Evolutionary conservation across 1,140 invertebrate genomes (phyloP).

Genomic region (Neoseiulus cucumeris): DNA sequence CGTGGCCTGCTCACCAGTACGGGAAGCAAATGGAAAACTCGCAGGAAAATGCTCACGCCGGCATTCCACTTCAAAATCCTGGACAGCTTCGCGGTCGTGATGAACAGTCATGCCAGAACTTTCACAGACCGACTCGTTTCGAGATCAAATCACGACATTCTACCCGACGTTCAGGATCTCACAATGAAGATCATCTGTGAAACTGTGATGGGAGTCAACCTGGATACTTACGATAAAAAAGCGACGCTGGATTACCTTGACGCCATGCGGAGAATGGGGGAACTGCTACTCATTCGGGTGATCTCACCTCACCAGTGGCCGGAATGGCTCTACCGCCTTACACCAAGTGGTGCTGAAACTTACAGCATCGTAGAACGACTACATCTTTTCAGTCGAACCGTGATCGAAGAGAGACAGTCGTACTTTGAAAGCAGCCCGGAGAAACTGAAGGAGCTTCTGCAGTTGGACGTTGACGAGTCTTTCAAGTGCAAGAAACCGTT

Average conservation of each 20-base stretch:
- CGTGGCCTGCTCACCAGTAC: constrained; percentile 22
- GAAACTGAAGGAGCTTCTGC: not conserved
- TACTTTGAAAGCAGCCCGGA: not conserved
- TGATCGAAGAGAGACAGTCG: not conserved
- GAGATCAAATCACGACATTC: constrained; percentile 26
- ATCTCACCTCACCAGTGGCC: not conserved
- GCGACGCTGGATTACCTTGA: not conserved
- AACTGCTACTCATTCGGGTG: not conserved
- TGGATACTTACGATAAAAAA: not conserved
- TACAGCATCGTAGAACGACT: not conserved
- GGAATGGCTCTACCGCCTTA: not conserved
- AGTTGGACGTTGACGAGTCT: not conserved
- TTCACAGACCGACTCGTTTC: constrained; percentile 19
- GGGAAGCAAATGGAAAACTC: constrained; percentile 30
- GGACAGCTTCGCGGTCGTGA: constrained; percentile 32
- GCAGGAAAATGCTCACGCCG: constrained; percentile 33
- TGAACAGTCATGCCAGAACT: constrained; percentile 31
- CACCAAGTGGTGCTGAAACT: not conserved
- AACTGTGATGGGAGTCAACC: not conserved
- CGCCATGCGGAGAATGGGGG: not conserved
- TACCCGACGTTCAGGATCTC: constrained; percentile 32
- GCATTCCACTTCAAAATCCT: constrained; percentile 37
- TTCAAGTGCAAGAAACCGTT: not conserved
- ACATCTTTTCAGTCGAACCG: not conserved
- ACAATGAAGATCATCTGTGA: constrained; percentile 37